Conservation (phyloP, 2,888 invertebrate genomes). For the Laothoe populi region DNA sequence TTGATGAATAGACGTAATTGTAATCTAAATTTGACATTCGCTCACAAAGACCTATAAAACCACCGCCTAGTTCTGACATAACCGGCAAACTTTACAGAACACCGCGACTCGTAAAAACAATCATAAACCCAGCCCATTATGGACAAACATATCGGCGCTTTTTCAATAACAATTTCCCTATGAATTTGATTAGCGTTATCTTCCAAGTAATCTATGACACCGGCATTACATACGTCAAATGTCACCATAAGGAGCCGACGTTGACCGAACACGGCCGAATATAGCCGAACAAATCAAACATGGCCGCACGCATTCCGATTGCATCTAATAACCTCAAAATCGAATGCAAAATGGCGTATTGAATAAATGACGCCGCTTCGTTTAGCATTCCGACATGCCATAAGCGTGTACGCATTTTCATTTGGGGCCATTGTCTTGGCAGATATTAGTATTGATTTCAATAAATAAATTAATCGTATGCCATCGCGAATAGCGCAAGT, state of each 20-base stretch:
- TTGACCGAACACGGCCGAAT: slow-evolving; percentile 68
- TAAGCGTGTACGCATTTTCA: slow-evolving; percentile 81
- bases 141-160: slow-evolving; percentile 44
- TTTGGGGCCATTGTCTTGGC: slow-evolving; percentile 82
- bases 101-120: slow-evolving; percentile 27
- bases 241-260: slow-evolving; percentile 63
- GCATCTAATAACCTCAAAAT: slow-evolving; percentile 85
- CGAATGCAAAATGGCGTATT: slow-evolving; percentile 83
- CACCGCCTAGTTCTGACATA: slow-evolving; percentile 8
- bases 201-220: slow-evolving; percentile 72
- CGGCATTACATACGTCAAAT: slow-evolving; percentile 69
- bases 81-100: slow-evolving; percentile 17
- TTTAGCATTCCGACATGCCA: slow-evolving; percentile 82
- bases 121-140: slow-evolving; percentile 17
- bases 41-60: slow-evolving; percentile 22
- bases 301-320: slow-evolving; percentile 81
- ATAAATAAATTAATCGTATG: slow-evolving; percentile 84
- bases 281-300: slow-evolving; percentile 71
- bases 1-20: slow-evolving; percentile 23
- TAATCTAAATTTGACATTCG: slow-evolving; percentile 27
- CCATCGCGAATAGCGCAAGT: slow-evolving; percentile 75
- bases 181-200: slow-evolving; percentile 58
- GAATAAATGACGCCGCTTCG: slow-evolving; percentile 80
- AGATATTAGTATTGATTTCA: slow-evolving; percentile 85
- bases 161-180: slow-evolving; percentile 58